Base-by-base conservation (phyloP, 2,797 vertebrate genomes). In the Podargus strigoides region DNA sequence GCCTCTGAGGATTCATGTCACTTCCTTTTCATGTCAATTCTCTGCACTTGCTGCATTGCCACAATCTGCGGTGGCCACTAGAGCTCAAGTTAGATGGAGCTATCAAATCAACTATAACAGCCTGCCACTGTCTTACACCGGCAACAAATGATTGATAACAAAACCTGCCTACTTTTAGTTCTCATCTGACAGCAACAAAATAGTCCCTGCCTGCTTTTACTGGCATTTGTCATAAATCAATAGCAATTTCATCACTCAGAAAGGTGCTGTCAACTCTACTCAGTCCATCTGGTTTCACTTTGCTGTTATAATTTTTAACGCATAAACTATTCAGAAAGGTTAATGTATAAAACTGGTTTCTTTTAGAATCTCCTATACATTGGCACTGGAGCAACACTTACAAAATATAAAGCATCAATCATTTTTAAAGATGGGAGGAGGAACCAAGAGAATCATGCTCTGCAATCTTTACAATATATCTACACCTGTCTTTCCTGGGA, bases 171-270 rank as follows among this genome's bases (percentile, higher is more conserved):
- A 98, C 98, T 98, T 98, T 98, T 97, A 98, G 98, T 97, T 98
- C 96, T 96, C 97, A 97, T 98, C 96, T 98, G 98, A 99, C 98
- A 98, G 98, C 98, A 98, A 98, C 98, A 98, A 98, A 98, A 98
- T 98, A 98, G 98, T 97, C 96, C 96, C 97, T 98, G 98, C 97
- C 88, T 96, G 96, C 97, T 98, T 98, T 97, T 96, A 96, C 97
- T 97, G 98, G 98, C 98, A 98, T 98, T 98, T 98, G 98, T 98
- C 98, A 99, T 99, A 99, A 99, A 99, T 99, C 98, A 99, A 98
- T 98, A 98, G 97, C 98, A 98, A 98, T 99, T 98, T 99, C 98
- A 98, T 98, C 98, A 98, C 88, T 97, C 81, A 95, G 96, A 97
- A 98, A 97, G 96, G 94, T 95, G 95, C 97, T 97, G 97, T 98